Conservation (phyloP, 2,888 invertebrate species). For the Isotomurus palustris region DNA sequence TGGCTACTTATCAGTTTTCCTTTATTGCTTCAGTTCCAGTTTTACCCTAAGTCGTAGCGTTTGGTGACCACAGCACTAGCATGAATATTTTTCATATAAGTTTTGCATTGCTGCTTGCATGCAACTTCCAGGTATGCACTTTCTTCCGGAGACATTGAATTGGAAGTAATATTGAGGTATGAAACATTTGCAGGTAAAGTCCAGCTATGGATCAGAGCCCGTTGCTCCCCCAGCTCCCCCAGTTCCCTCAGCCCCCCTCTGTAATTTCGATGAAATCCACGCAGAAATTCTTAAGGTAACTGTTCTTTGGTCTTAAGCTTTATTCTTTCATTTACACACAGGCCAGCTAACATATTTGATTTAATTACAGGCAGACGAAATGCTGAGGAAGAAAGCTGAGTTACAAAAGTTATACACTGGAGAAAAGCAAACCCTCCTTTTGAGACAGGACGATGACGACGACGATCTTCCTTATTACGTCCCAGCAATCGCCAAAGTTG, state of each 20-base stretch:
- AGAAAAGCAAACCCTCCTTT: neutral
- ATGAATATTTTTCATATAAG: too few species aligned
- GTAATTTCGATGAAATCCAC: conserved; percentile 2
- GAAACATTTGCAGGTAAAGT: too few species aligned
- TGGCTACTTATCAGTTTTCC: too few species aligned
- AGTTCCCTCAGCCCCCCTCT: neutral
- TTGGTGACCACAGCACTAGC: too few species aligned
- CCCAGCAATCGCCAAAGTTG: conserved; percentile 14
- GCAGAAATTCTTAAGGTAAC: conserved; percentile 2
- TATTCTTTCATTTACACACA: neutral
- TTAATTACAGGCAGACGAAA: neutral
- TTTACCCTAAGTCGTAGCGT: too few species aligned
- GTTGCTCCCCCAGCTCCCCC: too few species aligned
- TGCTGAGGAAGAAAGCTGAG: conserved; percentile 1
- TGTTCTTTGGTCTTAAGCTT: neutral
- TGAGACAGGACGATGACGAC: conserved; percentile 12
- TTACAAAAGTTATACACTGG: neutral
- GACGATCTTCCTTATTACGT: conserved; percentile 10
- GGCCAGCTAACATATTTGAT: neutral
- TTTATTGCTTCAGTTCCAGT: too few species aligned
- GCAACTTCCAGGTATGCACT: too few species aligned
- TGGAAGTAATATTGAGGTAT: too few species aligned
- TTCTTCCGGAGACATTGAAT: too few species aligned
- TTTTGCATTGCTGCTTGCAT: too few species aligned
- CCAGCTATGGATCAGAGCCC: too few species aligned